Evolutionary conservation across 1,140 invertebrate species (phyloP), one percentile per base, ranked within the genome.

Genomic region (Pachyrhynchus sulphureomaculatus): DNA sequence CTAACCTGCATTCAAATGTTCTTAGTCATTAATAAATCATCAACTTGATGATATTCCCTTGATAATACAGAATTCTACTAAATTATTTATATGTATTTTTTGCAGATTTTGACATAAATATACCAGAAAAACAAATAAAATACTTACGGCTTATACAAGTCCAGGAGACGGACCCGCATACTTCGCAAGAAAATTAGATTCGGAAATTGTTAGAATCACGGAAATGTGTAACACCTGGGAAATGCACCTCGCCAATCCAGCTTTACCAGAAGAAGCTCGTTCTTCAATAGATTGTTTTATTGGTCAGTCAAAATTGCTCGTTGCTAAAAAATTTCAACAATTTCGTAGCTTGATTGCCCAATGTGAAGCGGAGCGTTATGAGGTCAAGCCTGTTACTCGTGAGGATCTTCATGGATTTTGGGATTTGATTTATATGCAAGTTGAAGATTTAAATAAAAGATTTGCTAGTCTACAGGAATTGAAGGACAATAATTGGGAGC

Each of bases 351-450:
- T 91, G 1, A 85, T 90, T 15, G 74, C 81, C 32, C 79, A 84
- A 44, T 89, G 86, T 67, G 83, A 87, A 68, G 24, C 29, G n/a
- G 13, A 62, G 13, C 77, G 76, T 42, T 77, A 79, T 12, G 76
- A 76, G 4, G 85, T 82, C 17, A 69, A 70, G 10, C 65, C 70
- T 56, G 83, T 88, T 1, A 82, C 80, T 0, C 82, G 81, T 33
- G 76, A 78, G 37, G 88, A 90, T 76, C 75, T 90, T 0, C 84
- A 89, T 74, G 88, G 88, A 2, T 91, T 89, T 76, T 90, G 88
- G 88, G 88, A 89, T 36, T 87, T 88, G 84, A 77, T 88, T 5
- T 82, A 82, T 39, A 83, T 85, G 59, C 87, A 90, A 39, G 65
- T 74, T 4, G 76, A 77, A 4, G 77, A 86, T 65, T 77, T 85